Percentiles rank a stretch among this genome's conserved stretches.
Conservation (phyloP, 2,797 vertebrate genomes). For the Pangasius krempfi region DNA sequence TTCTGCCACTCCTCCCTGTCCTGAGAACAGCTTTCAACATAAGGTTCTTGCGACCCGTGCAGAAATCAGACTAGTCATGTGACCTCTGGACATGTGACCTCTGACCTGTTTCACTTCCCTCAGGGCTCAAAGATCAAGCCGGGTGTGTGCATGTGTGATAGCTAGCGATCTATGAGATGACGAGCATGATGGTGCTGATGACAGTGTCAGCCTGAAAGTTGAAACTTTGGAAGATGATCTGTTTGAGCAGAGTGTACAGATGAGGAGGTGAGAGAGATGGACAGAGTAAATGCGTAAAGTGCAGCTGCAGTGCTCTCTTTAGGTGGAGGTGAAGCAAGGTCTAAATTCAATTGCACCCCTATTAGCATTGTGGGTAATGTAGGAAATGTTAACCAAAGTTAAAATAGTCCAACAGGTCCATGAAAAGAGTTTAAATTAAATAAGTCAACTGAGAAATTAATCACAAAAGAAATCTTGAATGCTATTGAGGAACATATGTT, state of each 20-base stretch:
- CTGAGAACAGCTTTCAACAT: not conserved
- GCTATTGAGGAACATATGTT: not conserved
- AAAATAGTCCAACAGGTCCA: not conserved
- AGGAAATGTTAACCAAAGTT: not conserved
- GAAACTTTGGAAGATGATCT: not conserved
- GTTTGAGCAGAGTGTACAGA: not conserved
- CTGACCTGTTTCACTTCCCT: constrained; percentile 71
- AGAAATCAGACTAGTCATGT: constrained; percentile 74
- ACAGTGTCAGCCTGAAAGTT: not conserved
- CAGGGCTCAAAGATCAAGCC: constrained; percentile 51
- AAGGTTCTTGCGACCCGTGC: constrained; percentile 59
- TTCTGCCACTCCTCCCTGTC: not conserved
- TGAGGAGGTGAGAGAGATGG: not conserved
- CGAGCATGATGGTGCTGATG: not conserved
- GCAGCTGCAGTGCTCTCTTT: not conserved
- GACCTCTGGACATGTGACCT: constrained; percentile 69
- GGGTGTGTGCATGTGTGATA: constrained; percentile 21
- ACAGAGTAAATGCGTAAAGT: not conserved
- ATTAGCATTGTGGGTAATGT: not conserved
- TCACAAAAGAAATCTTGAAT: not conserved
- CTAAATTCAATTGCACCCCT: not conserved
- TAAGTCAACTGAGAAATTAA: not conserved
- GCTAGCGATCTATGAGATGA: not conserved
- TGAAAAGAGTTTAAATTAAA: not conserved
- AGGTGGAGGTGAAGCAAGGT: not conserved